phyloP scores from a whole-genome alignment of 2,888 invertebrate species.

The Philhelius pedissequus region DNA sequence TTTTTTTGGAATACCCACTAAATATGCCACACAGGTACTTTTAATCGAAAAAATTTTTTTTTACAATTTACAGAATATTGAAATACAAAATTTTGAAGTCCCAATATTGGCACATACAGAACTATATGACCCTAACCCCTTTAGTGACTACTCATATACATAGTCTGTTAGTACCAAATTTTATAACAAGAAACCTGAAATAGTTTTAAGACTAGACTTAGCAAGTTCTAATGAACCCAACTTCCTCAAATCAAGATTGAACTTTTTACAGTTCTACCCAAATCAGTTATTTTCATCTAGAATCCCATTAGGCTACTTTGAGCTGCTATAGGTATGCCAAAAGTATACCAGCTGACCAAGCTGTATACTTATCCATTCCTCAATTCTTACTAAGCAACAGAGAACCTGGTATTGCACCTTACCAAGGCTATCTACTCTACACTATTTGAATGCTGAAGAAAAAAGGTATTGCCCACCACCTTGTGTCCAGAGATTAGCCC shows the following conservation, averaged over 20 bases:
- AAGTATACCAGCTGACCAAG: constrained; percentile 3
- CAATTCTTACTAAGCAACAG: constrained; percentile 18
- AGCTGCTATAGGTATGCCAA: neutral
- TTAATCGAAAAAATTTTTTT: too few relatives aligned
- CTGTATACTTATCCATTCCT: constrained; percentile 53
- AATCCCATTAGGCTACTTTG: constrained; percentile 44
- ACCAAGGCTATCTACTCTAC: neutral
- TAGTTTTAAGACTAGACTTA: neutral
- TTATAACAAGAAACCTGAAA: neutral
- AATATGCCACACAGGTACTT: too few relatives aligned
- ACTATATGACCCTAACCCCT: too few relatives aligned
- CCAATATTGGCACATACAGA: too few relatives aligned
- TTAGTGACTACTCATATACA: too few relatives aligned
- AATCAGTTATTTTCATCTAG: constrained; percentile 31
- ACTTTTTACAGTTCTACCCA: constrained; percentile 33
- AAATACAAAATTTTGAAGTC: too few relatives aligned
- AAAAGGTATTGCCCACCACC: constrained; percentile 41
- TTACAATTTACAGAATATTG: too few relatives aligned
- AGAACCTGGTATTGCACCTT: constrained; percentile 46
- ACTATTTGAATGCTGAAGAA: neutral
- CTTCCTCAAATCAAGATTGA: constrained; percentile 29
- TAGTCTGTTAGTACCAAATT: too few relatives aligned
- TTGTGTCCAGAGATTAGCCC: constrained; percentile 48
- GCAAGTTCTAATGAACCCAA: constrained; percentile 17
- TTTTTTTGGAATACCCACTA: too few relatives aligned